Evolutionary conservation across 2,888 invertebrate species (phyloP), one percentile per base, ranked within the genome.

Genomic region (Chorisops tibialis): DNA sequence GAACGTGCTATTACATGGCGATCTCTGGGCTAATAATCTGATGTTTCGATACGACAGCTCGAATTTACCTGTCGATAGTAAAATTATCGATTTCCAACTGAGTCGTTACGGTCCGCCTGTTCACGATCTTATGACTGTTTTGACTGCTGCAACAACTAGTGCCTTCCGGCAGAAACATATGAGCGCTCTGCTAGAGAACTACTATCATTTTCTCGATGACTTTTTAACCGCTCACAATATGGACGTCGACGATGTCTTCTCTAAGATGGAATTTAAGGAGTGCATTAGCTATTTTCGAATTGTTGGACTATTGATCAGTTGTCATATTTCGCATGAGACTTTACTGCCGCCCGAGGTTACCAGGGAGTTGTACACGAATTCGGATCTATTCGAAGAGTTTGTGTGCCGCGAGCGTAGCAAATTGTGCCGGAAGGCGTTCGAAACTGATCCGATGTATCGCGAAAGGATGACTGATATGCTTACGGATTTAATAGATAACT

Each of bases 41-140:
- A 73, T 81, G 72, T 78, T 79, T 38, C 71, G 72, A 18, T 76
- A 77, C 41, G 71, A 72, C 2, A 18, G 11, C 16, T n/a, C 37
- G 4, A 30, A 75, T 0, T 71, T 70, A 37, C 82, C 84, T 1
- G 76, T 83, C 3, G 81, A 83, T 30, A 86, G 87, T 67, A 71
- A 85, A 35, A 71, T 89, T 9, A 83, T 90, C 2, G 89, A 89
- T 73, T 89, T 85, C 69, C 89, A 89, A 74, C 79, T 87, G 52
- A 77, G 82, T 0, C 80, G 85, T 21, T 88, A 85, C 70, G 83
- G 83, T 14, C 87, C 88, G 0, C 85, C 87, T 0, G 82, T 85
- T 16, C 80, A 86, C 43, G 89, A 90, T 68, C 69, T 84, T 4
- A 70, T 81, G 1, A 78, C 81, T 2, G 67, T 81, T 11, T 69